Percentiles rank a stretch among this genome's conserved stretches.
Conservation (phyloP, 1,140 invertebrate genomes). For the Procambarus virginalis region DNA sequence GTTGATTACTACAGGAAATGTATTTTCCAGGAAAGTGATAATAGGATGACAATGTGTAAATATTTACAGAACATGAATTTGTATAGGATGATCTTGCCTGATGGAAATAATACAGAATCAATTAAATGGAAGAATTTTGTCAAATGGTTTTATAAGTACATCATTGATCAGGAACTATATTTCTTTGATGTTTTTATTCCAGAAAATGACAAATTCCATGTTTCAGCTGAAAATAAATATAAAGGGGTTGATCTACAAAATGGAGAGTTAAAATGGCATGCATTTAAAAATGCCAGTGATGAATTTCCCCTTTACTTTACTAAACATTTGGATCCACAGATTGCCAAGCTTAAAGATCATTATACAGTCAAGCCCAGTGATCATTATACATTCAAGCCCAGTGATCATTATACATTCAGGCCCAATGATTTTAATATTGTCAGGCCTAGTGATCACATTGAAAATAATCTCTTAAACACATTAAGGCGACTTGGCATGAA, state of each 20-base stretch:
- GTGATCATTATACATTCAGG: too few species aligned
- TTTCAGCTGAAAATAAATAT: background rate
- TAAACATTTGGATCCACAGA: background rate
- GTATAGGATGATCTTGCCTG: background rate
- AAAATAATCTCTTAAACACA: background rate
- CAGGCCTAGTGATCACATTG: background rate
- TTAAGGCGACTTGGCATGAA: conserved; percentile 45
- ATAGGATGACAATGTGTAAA: background rate
- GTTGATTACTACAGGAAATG: background rate
- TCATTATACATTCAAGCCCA: too few species aligned
- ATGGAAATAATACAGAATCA: background rate
- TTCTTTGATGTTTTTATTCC: conserved; percentile 45
- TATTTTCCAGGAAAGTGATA: background rate
- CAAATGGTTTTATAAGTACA: conserved; percentile 31
- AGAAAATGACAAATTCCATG: background rate
- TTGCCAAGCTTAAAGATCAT: background rate
- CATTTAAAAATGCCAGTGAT: conserved; percentile 3
- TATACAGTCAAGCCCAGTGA: too few species aligned
- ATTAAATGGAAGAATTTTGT: conserved; percentile 9
- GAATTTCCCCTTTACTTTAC: conserved; percentile 25
- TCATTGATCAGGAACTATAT: background rate
- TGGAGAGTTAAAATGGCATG: conserved; percentile 23
- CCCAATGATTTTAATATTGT: too few species aligned
- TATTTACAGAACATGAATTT: background rate
- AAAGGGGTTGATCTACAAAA: background rate